Base-by-base conservation (phyloP, 2,888 invertebrate genomes). In the Pecten maximus region DNA sequence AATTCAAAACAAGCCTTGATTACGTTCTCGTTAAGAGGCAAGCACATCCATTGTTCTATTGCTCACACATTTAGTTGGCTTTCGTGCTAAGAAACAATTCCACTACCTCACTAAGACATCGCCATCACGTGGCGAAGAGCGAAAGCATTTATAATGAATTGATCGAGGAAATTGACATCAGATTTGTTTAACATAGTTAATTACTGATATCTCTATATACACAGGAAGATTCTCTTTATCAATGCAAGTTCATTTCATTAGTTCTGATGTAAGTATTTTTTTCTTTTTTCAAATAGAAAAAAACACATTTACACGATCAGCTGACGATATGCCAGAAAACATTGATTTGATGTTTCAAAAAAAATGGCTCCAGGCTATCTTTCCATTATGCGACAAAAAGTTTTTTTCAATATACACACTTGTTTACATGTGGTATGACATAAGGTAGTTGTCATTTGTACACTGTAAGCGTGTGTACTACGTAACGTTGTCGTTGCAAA, bases 101-200 rank as follows among this genome's bases (percentile, higher is more conserved):
- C 23, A 28, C 4, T 15, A 8, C 28, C 74, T 28, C 74, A 35
- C 74, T 74, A 74, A 28, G 35, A 74, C 35, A 0, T 35, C 74
- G 74, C 10, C 74, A 74, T 74, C 74, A 74, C 74, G 4, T 8
- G 74, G 35, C 35, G 74, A 8, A 74, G 35, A 23, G 35, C 74
- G 74, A 74, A 35, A 74, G 35, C 74, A 74, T 74, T 74, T 74
- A 74, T 74, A 74, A 74, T 74, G 74, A 74, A 74, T 74, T 74
- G 74, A 74, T 74, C 28, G 3, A 74, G 74, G 74, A 74, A 74
- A 74, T 74, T 35, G 74, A 74, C 74, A 74, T 74, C 74, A 23
- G 2, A 35, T 74, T 74, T 35, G 74, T 35, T 8, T 35, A 74
- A 74, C 74, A 12, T 74, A 28, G 10, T 35, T 74, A 28, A 74